A percentile compares a stretch with the other conserved stretches of the same genome.
These are phyloP conservation scores for Ommatoiulus sabulosus DNA, from an alignment of 2,888 invertebrate species.

Conservation along the genomic window DNA sequence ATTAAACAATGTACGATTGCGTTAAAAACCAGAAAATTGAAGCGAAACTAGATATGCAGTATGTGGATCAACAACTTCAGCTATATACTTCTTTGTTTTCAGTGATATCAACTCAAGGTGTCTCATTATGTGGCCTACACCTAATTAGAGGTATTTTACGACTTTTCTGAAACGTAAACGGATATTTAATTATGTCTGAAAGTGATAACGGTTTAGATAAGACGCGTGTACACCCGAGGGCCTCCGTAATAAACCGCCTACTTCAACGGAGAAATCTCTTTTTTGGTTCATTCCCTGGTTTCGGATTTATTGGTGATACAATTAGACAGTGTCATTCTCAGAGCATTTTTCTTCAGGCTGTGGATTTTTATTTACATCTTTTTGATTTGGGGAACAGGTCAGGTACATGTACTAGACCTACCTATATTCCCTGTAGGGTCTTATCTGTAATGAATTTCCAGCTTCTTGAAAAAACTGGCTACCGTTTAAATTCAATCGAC, in stretches of 20 bases:
- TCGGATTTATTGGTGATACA: slow-evolving; percentile 21
- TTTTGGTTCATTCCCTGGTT: slow-evolving; percentile 4
- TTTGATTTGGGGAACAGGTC: not conserved
- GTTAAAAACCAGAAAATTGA: not conserved
- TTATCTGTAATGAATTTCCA: not conserved
- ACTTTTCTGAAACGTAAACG: slow-evolving; percentile 25
- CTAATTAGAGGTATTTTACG: slow-evolving; percentile 24
- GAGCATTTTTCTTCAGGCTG: not conserved
- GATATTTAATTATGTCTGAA: slow-evolving; percentile 9
- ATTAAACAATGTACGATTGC: too few relatives aligned
- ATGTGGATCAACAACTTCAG: not conserved
- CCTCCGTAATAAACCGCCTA: slow-evolving; percentile 1
- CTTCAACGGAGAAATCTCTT: not conserved
- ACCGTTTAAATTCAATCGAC: not conserved
- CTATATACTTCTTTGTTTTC: not conserved
- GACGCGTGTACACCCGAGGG: not conserved
- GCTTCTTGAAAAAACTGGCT: not conserved
- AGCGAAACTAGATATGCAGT: not conserved
- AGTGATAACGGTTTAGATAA: not conserved
- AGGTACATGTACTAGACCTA: not conserved
- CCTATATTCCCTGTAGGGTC: not conserved
- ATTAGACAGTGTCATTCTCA: not conserved
- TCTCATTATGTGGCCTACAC: slow-evolving; percentile 27
- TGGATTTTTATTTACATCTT: not conserved
- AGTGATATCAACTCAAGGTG: not conserved